Evolutionary conservation across 2,888 invertebrate genomes (phyloP).

Genomic region (Epinotia demarniana): DNA sequence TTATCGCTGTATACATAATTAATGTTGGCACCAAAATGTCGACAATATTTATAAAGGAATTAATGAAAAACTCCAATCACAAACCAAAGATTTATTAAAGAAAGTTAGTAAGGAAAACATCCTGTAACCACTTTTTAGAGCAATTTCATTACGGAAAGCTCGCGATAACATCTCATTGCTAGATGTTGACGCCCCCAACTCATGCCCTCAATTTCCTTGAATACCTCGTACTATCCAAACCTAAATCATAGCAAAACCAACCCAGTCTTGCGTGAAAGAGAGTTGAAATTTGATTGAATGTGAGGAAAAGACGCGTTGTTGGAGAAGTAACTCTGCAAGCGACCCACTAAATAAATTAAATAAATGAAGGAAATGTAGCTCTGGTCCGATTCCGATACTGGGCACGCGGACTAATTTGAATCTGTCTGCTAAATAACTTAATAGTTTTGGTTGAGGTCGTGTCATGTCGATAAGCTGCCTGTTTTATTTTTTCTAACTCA

Average conservation of each 20-base stretch:
- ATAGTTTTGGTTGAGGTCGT: not conserved
- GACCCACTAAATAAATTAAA: constrained; percentile 40
- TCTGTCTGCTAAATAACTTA: constrained; percentile 25
- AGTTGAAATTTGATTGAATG: not conserved
- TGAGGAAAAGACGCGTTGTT: not conserved
- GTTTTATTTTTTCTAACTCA: not conserved
- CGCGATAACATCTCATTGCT: constrained; percentile 44
- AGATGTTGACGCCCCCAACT: constrained; percentile 40
- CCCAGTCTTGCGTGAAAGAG: not conserved
- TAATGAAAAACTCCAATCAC: constrained; percentile 18
- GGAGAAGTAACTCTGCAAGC: not conserved
- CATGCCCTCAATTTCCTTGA: constrained; percentile 1
- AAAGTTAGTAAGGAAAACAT: constrained; percentile 13
- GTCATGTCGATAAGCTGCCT: not conserved
- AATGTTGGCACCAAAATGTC: constrained; percentile 2
- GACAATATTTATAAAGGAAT: constrained; percentile 12
- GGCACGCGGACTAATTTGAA: constrained; percentile 27
- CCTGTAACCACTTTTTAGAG: constrained; percentile 34
- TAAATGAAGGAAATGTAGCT: constrained; percentile 37
- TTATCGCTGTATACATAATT: constrained; percentile 8
- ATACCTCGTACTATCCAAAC: not conserved
- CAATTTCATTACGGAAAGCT: constrained; percentile 44
- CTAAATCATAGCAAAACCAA: not conserved
- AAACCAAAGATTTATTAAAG: constrained; percentile 6
- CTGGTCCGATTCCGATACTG: constrained; percentile 27